Evolutionary conservation across 2,888 invertebrate genomes (phyloP).

Genomic region (Drosophila dives): DNA sequence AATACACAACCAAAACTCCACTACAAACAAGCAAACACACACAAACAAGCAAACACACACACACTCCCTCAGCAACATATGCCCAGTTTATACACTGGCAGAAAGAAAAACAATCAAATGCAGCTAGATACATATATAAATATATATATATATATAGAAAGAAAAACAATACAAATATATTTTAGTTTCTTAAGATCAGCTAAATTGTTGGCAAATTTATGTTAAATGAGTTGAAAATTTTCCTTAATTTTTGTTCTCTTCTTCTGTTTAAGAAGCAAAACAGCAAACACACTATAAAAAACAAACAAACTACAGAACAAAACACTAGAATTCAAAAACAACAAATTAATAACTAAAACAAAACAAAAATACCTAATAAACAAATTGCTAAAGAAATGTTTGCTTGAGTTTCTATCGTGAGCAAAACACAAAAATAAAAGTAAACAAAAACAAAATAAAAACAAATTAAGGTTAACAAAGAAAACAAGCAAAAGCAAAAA

Average conservation of each 20-base stretch:
- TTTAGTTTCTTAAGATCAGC: conserved; percentile 69
- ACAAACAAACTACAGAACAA: conserved; percentile 56
- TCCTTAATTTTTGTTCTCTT: conserved; percentile 46
- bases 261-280: conserved; percentile 48
- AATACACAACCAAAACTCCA: conserved; percentile 45
- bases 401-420: conserved; percentile 60
- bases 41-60: conserved; percentile 33
- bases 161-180: conserved; percentile 39
- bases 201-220: conserved; percentile 61
- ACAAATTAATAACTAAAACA: conserved; percentile 31
- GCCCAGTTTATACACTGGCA: conserved; percentile 46
- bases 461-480: conserved; percentile 55
- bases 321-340: conserved; percentile 51
- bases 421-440: conserved; percentile 27
- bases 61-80: conserved; percentile 38
- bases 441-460: conserved; percentile 4
- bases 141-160: conserved; percentile 29
- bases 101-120: conserved; percentile 47
- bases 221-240: conserved; percentile 64
- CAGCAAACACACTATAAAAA: conserved; percentile 36
- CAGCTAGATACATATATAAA: conserved; percentile 62
- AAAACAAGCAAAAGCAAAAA: conserved; percentile 42
- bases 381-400: conserved; percentile 61
- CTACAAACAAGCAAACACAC: conserved; percentile 36
- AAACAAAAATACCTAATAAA: conserved; percentile 39